Evolutionary conservation across 1,140 invertebrate species (phyloP), one percentile per base, ranked within the genome.

Genomic region (Hypothenemus hampei): DNA sequence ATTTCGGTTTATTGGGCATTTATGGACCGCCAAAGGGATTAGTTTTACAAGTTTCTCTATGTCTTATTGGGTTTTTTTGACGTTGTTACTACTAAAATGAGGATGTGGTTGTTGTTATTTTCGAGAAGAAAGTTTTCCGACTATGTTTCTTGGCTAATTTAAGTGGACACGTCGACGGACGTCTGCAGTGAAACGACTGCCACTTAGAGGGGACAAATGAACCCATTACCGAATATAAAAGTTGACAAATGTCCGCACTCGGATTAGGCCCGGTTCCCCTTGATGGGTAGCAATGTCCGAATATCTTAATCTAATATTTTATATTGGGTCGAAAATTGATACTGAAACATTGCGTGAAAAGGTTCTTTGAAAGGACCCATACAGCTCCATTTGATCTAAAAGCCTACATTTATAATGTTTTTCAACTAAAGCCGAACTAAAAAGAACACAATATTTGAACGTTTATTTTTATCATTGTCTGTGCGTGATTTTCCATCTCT

Each of bases 201-300:
- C 56, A 61, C 60, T 61, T 58, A 61, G 39, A n/a, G n/a, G 39
- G 56, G 44, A 61, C 56, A 61, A 61, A 61, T 58, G 60, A 58
- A 53, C 41, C 60, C 60, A 61, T 61, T 61, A 61, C 60, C 35
- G 60, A 57, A 61, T 61, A 61, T 61, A 61, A 61, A 61, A 61
- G 60, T 61, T 61, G 60, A 61, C 60, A 58, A 61, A 61, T 61
- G 60, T 39, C 26, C 20, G 50, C 56, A 56, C 60, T 61, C 60
- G 56, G 56, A 61, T 61, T 58, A 61, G 23, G 48, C 13, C 46
- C n/a, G 33, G 49, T 52, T 52, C 47, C 35, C 18, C 26, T 46
- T 56, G 60, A 58, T 61, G 47, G 51, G 16, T 39, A 39, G 45
- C 44, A 45, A 45, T 44, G 46, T 40, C 47, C 46, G 41, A 58